Base-by-base conservation (phyloP, 2,797 vertebrate genomes). In the Spinus pinus region DNA sequence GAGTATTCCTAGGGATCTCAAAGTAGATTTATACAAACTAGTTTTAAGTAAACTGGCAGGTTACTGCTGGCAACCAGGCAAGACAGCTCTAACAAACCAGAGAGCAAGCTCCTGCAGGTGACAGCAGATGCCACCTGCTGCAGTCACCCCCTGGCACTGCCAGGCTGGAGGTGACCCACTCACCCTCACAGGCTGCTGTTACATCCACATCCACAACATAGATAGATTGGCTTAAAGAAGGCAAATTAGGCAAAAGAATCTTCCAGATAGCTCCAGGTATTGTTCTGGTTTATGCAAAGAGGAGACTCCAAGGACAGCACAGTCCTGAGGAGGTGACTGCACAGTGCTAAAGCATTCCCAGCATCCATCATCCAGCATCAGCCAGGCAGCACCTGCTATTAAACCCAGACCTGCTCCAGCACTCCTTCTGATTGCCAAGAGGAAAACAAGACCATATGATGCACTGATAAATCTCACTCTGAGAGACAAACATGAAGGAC, bases 131-230 rank as follows among this genome's bases (percentile, higher is more conserved):
- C 41, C 86, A 86, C 23, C 65, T 83, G 83, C 57, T 49, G 20
- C 90, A 53, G 81, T 3, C 6, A n/a, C 21, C 2, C 56, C 15
- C 56, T 31, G 28, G 18, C 82, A 30, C 5, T 6, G 3, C 41
- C 3, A 14, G 27, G 20, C 7, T 56, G 54, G 39, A 72, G 72
- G 84, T 67, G 81, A 87, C 89, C 62, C 62, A 61, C 6, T 46
- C 7, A 25, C 18, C 23, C 17, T 35, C 71, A 37, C 39, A 54
- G 54, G 44, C 3, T 67, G 49, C 58, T 47, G 31, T 6, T 16
- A 74, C 0, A 13, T 8, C 60, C 1, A 0, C 8, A 1, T 9
- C 53, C 80, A 93, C 44, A 31, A 9, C 0, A 54, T 0, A 16
- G 19, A 47, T 1, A 25, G 21, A 66, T 31, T 30, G 47, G 46